Percentiles rank a stretch among this genome's conserved stretches.
phyloP scores from a whole-genome alignment of 1,140 invertebrate species.

The Achatina immaculata region DNA sequence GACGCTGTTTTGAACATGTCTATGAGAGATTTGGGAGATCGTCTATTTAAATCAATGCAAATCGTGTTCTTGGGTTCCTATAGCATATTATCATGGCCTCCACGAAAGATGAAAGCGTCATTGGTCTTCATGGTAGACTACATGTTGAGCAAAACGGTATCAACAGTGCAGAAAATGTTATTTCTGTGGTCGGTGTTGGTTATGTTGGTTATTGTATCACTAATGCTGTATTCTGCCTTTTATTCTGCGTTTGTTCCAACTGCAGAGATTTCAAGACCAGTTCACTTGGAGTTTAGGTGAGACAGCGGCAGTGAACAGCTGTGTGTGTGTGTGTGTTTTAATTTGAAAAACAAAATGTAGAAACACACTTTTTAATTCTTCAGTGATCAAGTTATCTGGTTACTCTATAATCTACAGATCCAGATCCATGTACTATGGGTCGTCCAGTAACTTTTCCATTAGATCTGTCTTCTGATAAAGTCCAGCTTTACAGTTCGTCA shows the following conservation, averaged over 20 bases:
- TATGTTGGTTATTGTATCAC: not conserved
- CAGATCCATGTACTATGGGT: too few species aligned
- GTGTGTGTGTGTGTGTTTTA: too few species aligned
- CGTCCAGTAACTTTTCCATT: too few species aligned
- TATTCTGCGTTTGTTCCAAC: slow-evolving; percentile 19
- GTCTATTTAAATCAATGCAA: not conserved
- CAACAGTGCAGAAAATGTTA: slow-evolving; percentile 12
- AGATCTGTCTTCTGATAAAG: too few species aligned
- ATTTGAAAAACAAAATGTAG: too few species aligned
- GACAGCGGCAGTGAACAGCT: too few species aligned
- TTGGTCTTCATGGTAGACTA: not conserved
- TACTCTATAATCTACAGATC: too few species aligned
- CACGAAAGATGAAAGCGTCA: not conserved
- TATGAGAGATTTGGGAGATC: too few species aligned
- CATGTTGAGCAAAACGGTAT: slow-evolving; percentile 10
- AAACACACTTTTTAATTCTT: too few species aligned
- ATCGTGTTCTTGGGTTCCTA: not conserved
- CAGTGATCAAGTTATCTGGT: too few species aligned
- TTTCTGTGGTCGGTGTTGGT: not conserved
- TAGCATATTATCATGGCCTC: not conserved
- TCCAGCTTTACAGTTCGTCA: too few species aligned
- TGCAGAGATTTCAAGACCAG: slow-evolving; percentile 29
- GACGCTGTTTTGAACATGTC: too few species aligned
- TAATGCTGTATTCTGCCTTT: slow-evolving; percentile 29
- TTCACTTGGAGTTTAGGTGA: slow-evolving; percentile 28